Percentiles rank a stretch among this genome's conserved stretches.
These are phyloP conservation scores for Procambarus virginalis DNA, from an alignment of 1,140 invertebrate genomes.

Conservation along the genomic window DNA sequence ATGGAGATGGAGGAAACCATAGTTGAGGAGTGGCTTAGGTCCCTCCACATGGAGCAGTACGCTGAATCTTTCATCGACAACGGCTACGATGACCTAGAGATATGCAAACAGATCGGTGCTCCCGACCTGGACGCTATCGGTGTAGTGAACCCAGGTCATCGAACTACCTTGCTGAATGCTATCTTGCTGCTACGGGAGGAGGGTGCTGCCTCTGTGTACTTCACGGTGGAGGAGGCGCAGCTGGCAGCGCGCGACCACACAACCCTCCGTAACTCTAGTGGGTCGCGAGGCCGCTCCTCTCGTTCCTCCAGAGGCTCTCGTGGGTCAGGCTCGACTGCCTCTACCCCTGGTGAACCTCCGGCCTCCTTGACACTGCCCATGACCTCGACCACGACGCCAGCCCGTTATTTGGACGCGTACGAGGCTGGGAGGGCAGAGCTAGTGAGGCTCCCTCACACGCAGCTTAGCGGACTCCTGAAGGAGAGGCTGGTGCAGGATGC, in stretches of 20 bases:
- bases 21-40: slow-evolving; percentile 94
- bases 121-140: slow-evolving; percentile 96
- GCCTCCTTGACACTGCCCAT: slow-evolving; percentile 32
- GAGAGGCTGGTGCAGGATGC: slow-evolving; percentile 89
- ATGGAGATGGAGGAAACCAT: slow-evolving; percentile 81
- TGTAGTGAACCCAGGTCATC: slow-evolving; percentile 87
- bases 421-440: slow-evolving; percentile 88
- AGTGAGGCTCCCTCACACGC: slow-evolving; percentile 85
- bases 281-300: slow-evolving; percentile 37
- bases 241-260: slow-evolving; percentile 71
- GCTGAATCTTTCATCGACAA: slow-evolving; percentile 95
- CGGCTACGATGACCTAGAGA: slow-evolving; percentile 96
- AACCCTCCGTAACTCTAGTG: slow-evolving; percentile 40
- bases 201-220: slow-evolving; percentile 93
- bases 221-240: slow-evolving; percentile 85
- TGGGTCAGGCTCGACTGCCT: slow-evolving; percentile 62
- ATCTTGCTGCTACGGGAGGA: slow-evolving; percentile 90
- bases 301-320: slow-evolving; percentile 50
- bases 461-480: slow-evolving; percentile 84
- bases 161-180: slow-evolving; percentile 86
- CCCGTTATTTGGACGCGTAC: slow-evolving; percentile 85
- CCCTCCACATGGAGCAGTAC: slow-evolving; percentile 91
- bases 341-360: slow-evolving; percentile 59
- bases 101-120: slow-evolving; percentile 96
- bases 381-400: slow-evolving; percentile 75